Base-by-base conservation (phyloP, 30 jellyfish, hydroid and myxozoan genomes). In the Hydra vulgaris region DNA sequence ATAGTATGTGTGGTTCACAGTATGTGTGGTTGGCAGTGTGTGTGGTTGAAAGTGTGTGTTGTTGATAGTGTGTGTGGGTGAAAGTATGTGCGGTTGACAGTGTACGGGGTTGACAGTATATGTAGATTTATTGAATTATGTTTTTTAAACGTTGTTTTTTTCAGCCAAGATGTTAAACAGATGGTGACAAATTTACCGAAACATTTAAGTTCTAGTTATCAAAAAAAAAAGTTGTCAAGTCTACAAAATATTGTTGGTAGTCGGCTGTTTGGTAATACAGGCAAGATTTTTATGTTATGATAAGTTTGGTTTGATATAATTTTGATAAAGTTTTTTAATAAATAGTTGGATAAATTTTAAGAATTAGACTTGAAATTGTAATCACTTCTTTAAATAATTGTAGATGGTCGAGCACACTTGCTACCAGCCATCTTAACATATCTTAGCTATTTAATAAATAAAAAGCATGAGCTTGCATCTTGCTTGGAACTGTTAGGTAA, bases 401-500 rank as follows among this genome's bases (percentile, higher is more conserved):
- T 25, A 90, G 97, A 27, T 0, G 78, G 81, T 7, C 87, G 95
- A 3, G 90, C 70, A 24, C 66, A 79, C 26, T 78, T 90, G 27
- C 74, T 90, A 26, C 97, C 95, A 56, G 81, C 88, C 16, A 54
- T 86, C 27, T 70, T 86, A 53, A 89, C 80, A 21, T 88, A 85
- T 27, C 70, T 90, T 74, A 84, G 74, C 54, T 79, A 27, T 23
- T 80, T 81, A 73, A 82, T 90, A 90, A 89, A 86, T 54, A 74
- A 94, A 26, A 90, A 86, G 54, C 97, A 90, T 71, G 97, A 90
- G 79, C 79, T 85, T 8, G 66, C 90, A 18, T 68, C 83, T 54
- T 90, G 97, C 71, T 84, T 90, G 8, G 97, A 85, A 68, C 82
- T 90, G 15, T 86, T 90, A 21, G 97, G 94, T 25, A 95, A 90